Percentiles rank a stretch among this genome's conserved stretches.
phyloP scores from a whole-genome alignment of 2,797 vertebrate species.

The Enteromius treurensis region DNA sequence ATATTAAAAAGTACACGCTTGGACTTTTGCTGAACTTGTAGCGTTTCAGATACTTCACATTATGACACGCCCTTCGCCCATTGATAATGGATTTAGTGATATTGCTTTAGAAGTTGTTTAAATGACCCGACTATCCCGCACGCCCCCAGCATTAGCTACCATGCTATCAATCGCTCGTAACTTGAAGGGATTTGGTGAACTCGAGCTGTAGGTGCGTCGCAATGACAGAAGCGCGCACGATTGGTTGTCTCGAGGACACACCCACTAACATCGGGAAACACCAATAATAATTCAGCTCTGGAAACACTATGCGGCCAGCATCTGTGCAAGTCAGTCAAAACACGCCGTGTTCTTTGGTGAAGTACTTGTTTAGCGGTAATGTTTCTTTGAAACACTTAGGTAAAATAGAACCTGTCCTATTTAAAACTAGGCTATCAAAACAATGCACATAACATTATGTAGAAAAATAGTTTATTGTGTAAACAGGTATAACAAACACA shows the following conservation, averaged over 20 bases:
- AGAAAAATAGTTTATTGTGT: conserved; percentile 40
- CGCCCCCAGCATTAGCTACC: not conserved
- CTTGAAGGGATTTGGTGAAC: conserved; percentile 6
- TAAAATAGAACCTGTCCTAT: not conserved
- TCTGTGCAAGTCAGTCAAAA: conserved; percentile 32
- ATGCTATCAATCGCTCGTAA: conserved; percentile 18
- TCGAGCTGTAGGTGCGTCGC: conserved; percentile 9
- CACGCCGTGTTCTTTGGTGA: not conserved
- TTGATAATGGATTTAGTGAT: not conserved
- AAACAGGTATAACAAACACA: not conserved
- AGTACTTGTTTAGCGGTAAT: not conserved
- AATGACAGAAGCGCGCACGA: conserved; percentile 12
- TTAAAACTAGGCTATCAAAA: not conserved
- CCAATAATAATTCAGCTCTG: not conserved
- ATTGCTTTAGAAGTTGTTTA: not conserved
- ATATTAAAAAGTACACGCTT: conserved; percentile 52
- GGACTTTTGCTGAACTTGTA: not conserved
- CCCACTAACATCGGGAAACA: conserved; percentile 20
- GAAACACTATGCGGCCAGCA: not conserved
- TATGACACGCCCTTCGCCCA: not conserved
- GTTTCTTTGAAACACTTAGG: not conserved
- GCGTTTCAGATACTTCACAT: not conserved
- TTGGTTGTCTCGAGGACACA: conserved; percentile 45
- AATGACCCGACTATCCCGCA: not conserved
- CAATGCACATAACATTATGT: not conserved